Percentiles rank a stretch among this genome's conserved stretches.
Conservation (phyloP, 2,888 invertebrate genomes). For the Nomada flava region DNA sequence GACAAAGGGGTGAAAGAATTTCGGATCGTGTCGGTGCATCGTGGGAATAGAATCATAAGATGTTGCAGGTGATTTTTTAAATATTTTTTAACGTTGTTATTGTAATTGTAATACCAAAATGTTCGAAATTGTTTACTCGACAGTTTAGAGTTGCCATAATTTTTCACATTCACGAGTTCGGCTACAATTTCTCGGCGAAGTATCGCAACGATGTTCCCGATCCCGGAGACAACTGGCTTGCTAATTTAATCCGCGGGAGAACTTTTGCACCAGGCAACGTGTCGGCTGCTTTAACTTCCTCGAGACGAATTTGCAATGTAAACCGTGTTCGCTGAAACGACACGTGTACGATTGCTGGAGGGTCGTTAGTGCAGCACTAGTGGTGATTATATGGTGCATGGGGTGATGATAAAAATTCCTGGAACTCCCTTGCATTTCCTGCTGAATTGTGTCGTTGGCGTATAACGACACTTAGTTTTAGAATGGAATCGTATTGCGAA, state of each 20-base stretch:
- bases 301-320: constrained; percentile 81
- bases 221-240: constrained; percentile 61
- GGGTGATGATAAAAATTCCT: constrained; percentile 18
- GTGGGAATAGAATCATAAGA: no score
- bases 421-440: background rate
- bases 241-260: constrained; percentile 80
- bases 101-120: no score
- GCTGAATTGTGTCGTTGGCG: no score
- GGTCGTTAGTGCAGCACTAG: constrained; percentile 17
- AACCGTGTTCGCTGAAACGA: constrained; percentile 73
- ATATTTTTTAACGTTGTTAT: no score
- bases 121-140: background rate
- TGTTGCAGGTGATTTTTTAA: no score
- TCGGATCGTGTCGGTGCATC: no score
- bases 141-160: background rate
- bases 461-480: no score
- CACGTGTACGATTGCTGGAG: constrained; percentile 68
- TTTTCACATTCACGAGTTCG: background rate
- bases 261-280: constrained; percentile 71
- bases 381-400: constrained; percentile 6
- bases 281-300: constrained; percentile 72
- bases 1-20: no score
- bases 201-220: constrained; percentile 43
- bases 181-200: background rate
- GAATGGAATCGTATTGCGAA: no score